A percentile compares a stretch with the other conserved stretches of the same genome.
These are phyloP conservation scores for Pristionchus exspectatus DNA, from an alignment of 2,888 invertebrate genomes.

Conservation along the genomic window DNA sequence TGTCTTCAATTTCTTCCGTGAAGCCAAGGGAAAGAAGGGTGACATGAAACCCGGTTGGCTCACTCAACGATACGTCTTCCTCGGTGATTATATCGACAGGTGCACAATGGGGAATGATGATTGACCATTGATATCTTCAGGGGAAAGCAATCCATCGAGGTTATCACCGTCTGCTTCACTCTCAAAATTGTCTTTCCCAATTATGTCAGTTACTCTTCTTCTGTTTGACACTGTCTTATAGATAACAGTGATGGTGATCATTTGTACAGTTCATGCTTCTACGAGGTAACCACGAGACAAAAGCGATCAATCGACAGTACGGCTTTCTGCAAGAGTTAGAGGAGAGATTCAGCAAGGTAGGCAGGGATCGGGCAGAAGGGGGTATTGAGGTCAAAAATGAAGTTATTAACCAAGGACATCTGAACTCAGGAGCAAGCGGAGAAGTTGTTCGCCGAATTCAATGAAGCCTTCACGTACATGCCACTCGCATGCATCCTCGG, in stretches of 20 bases:
- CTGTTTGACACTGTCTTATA: background rate
- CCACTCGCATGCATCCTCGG: conserved; percentile 41
- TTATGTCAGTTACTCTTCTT: background rate
- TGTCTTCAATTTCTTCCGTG: conserved; percentile 30
- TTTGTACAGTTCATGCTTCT: conserved; percentile 38
- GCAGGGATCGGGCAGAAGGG: too few relatives aligned
- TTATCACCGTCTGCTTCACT: conserved; percentile 30
- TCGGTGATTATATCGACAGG: conserved; percentile 49
- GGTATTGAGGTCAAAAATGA: too few relatives aligned
- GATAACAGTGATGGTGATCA: background rate
- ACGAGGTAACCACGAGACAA: conserved; percentile 47
- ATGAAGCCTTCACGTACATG: conserved; percentile 47
- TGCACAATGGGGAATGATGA: background rate
- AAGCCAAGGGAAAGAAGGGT: background rate
- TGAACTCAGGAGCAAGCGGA: conserved; percentile 8
- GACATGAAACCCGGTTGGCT: conserved; percentile 4
- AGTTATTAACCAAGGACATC: background rate
- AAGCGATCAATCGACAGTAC: conserved; percentile 32
- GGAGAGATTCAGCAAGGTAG: conserved; percentile 46
- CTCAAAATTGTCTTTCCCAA: conserved; percentile 43
- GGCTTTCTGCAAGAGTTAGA: conserved; percentile 28
- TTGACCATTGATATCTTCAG: background rate
- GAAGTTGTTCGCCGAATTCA: conserved; percentile 26
- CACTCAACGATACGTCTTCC: conserved; percentile 26
- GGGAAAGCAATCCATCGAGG: conserved; percentile 40